Conservation (phyloP, 2,888 invertebrate genomes). For the Catocala nupta region DNA sequence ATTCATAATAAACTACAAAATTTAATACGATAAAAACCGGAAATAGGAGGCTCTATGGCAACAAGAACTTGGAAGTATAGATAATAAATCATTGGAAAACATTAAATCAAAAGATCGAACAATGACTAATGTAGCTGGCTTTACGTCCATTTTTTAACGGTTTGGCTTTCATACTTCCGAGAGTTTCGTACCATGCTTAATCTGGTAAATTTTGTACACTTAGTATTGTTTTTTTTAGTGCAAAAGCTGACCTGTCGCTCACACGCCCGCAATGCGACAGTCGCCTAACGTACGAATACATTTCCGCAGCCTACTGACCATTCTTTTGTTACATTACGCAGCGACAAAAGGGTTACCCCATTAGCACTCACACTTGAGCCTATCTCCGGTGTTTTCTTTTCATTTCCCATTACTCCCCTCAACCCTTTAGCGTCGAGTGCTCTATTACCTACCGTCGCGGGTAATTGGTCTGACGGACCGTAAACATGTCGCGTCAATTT, state of each 20-base stretch:
- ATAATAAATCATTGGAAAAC: no score
- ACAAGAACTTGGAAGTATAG: no score
- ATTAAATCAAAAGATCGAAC: no score
- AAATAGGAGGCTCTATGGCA: no score
- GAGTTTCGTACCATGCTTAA: no score
- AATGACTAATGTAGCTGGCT: no score
- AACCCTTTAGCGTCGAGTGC: slow-evolving; percentile 24
- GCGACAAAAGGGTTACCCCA: slow-evolving; percentile 56
- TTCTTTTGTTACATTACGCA: slow-evolving; percentile 35
- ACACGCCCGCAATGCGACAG: neutral
- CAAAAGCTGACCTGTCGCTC: neutral
- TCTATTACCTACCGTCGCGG: slow-evolving; percentile 32
- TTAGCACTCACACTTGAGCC: slow-evolving; percentile 55
- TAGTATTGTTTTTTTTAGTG: no score
- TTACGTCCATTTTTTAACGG: no score
- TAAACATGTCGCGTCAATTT: slow-evolving; percentile 44
- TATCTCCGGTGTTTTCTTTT: slow-evolving; percentile 67
- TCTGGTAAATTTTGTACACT: no score
- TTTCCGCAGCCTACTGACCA: slow-evolving; percentile 13
- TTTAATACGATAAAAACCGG: no score
- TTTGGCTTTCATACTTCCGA: no score
- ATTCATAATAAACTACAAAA: no score
- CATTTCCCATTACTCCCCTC: slow-evolving; percentile 51
- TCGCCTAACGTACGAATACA: neutral
- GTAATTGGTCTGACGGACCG: slow-evolving; percentile 46